phyloP scores from a whole-genome alignment of 1,140 invertebrate species.

The Melanaphis sacchari region DNA sequence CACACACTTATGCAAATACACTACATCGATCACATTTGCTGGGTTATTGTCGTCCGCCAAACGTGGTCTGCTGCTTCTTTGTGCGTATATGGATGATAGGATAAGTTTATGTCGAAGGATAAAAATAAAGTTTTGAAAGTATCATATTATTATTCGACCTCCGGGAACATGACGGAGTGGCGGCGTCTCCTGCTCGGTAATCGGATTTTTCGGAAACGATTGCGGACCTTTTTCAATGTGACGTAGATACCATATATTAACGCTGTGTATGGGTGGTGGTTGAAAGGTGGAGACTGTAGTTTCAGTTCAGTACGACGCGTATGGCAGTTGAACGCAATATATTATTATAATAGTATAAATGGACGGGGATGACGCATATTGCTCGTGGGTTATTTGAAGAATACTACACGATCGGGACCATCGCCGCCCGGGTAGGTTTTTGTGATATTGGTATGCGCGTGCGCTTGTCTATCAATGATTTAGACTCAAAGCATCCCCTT shows the following conservation, averaged over 20 bases:
- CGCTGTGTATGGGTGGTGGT: no score
- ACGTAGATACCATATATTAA: not conserved
- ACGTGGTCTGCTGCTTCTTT: not conserved
- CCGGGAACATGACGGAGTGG: not conserved
- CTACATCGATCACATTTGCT: not conserved
- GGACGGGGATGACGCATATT: not conserved
- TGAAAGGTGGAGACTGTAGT: not conserved
- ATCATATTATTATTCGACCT: not conserved
- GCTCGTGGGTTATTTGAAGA: not conserved
- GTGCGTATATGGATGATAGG: not conserved
- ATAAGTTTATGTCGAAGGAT: not conserved
- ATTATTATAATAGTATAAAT: not conserved
- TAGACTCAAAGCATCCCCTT: not conserved
- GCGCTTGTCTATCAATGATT: not conserved
- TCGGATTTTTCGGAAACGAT: not conserved
- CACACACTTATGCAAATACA: not conserved
- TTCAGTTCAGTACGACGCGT: not conserved
- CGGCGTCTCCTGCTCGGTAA: not conserved
- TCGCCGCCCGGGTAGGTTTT: not conserved
- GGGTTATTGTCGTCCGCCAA: not conserved
- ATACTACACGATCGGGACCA: not conserved
- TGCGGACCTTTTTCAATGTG: not conserved
- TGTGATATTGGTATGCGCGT: not conserved
- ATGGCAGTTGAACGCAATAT: not conserved
- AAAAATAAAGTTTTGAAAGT: conserved; percentile 1